A percentile compares a stretch with the other conserved stretches of the same genome.
phyloP scores from a whole-genome alignment of 2,113 vertebrate species.

The Dasypus novemcinctus region DNA sequence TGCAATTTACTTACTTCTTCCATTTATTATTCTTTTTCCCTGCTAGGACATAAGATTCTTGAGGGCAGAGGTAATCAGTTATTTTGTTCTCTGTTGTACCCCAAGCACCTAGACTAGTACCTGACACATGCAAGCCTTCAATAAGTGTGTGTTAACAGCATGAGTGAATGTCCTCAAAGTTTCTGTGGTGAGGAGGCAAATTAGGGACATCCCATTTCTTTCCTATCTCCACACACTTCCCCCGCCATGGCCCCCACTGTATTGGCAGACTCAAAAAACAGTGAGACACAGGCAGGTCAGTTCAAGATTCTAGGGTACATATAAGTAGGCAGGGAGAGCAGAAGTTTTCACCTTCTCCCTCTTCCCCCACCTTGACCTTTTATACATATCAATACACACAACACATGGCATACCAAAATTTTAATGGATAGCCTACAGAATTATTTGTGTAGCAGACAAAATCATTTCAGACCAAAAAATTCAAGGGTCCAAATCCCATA shows the following conservation, averaged over 20 bases:
- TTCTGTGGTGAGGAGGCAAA: background rate
- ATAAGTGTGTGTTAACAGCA: background rate
- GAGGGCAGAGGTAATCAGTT: background rate
- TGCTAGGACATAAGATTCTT: background rate
- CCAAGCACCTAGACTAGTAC: background rate
- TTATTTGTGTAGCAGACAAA: background rate
- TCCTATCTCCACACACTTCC: background rate
- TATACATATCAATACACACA: background rate
- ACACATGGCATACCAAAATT: background rate
- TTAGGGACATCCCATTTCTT: background rate
- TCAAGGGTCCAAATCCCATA: background rate
- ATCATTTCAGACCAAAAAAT: background rate
- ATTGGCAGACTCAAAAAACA: background rate
- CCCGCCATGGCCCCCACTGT: background rate
- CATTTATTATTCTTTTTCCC: background rate
- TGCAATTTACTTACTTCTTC: background rate
- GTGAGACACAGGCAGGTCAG: background rate
- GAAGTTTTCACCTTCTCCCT: background rate
- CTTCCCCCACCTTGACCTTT: background rate
- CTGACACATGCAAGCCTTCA: background rate
- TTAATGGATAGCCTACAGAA: background rate
- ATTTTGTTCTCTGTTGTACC: background rate
- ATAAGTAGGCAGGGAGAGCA: background rate
- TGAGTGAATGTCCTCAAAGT: background rate
- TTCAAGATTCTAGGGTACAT: background rate